Evolutionary conservation across 1,140 invertebrate species (phyloP).

Genomic region (Eurosta solidaginis): DNA sequence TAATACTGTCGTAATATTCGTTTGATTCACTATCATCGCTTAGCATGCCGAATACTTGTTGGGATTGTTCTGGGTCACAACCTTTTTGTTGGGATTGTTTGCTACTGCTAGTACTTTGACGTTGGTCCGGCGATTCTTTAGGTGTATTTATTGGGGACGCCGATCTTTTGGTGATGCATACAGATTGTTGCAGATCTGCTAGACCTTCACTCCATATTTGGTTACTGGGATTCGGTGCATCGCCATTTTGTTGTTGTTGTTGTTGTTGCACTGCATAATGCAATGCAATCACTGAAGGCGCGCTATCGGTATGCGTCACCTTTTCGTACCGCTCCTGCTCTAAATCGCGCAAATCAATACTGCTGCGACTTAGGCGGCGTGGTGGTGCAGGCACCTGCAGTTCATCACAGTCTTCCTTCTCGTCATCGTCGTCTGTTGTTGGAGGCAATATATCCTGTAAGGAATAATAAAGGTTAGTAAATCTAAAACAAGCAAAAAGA

Average conservation of each 20-base stretch:
- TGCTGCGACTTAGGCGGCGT: constrained; percentile 56
- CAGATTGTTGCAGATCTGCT: constrained; percentile 28
- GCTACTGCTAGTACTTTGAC: background rate
- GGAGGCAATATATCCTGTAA: constrained; percentile 54
- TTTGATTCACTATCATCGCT: constrained; percentile 55
- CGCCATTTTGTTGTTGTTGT: constrained; percentile 25
- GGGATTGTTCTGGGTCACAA: constrained; percentile 36
- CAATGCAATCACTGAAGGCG: constrained; percentile 58
- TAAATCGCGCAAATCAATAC: constrained; percentile 58
- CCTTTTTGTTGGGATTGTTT: background rate
- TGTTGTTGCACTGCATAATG: constrained; percentile 41
- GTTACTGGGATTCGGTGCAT: background rate
- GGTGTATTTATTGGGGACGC: constrained; percentile 17
- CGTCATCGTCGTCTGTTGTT: constrained; percentile 50
- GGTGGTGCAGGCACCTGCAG: constrained; percentile 57
- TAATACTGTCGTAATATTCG: constrained; percentile 46
- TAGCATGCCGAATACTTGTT: constrained; percentile 47
- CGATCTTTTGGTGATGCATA: constrained; percentile 17
- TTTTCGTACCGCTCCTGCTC: constrained; percentile 59
- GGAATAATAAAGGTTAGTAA: background rate
- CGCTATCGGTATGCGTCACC: constrained; percentile 58
- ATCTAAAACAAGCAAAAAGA: background rate
- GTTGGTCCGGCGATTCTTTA: background rate
- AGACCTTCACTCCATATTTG: constrained; percentile 26
- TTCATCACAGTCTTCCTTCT: constrained; percentile 59